Conservation (phyloP, 1,140 invertebrate genomes). For the Kradibia gibbosae region DNA sequence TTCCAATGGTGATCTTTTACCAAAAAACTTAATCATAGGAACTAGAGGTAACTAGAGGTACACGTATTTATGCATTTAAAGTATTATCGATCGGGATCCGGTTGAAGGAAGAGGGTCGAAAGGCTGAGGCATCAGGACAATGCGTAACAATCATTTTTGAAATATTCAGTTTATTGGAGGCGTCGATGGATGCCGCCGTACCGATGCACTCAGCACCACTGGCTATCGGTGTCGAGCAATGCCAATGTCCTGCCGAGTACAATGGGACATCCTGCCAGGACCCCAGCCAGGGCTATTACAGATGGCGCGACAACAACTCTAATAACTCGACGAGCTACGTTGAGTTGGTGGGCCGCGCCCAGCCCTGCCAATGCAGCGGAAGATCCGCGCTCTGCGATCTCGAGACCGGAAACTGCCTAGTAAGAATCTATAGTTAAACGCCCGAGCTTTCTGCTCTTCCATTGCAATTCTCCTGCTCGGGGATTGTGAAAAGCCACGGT, state of each 20-base stretch:
- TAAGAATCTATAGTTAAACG: constrained; percentile 67
- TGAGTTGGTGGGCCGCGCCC: constrained; percentile 85
- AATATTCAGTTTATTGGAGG: constrained; percentile 80
- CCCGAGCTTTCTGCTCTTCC: too few relatives aligned
- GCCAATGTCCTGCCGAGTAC: constrained; percentile 87
- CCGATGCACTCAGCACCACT: constrained; percentile 76
- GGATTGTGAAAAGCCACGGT: too few relatives aligned
- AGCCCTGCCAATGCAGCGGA: constrained; percentile 87
- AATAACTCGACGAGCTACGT: constrained; percentile 78
- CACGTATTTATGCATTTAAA: too few relatives aligned
- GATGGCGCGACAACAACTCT: constrained; percentile 76
- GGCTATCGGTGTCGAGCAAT: constrained; percentile 87
- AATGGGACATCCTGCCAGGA: constrained; percentile 89
- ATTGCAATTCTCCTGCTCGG: too few relatives aligned
- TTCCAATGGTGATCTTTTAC: too few relatives aligned
- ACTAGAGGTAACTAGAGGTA: too few relatives aligned
- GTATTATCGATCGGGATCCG: too few relatives aligned
- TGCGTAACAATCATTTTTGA: too few relatives aligned
- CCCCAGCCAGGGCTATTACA: constrained; percentile 88
- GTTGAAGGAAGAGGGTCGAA: too few relatives aligned
- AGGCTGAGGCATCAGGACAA: too few relatives aligned
- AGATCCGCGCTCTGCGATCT: constrained; percentile 85
- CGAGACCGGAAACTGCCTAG: constrained; percentile 89
- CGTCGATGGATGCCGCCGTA: constrained; percentile 88
- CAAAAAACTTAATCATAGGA: too few relatives aligned